Evolutionary conservation across 2,113 vertebrate species (phyloP).

Genomic region (Syngnathus scovelli): DNA sequence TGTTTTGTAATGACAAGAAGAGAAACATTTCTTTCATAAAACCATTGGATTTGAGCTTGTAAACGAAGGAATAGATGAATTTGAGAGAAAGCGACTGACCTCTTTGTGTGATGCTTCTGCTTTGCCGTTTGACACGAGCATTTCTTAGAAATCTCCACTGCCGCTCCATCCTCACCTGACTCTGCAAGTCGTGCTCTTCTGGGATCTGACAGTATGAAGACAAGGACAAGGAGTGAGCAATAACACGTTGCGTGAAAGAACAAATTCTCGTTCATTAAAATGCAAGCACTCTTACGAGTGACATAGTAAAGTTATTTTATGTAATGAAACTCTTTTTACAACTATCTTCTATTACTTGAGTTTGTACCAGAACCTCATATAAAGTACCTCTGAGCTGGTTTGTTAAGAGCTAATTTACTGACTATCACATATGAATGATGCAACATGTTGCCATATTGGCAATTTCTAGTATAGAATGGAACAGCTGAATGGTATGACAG

Average conservation of each 20-base stretch:
- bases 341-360: background rate
- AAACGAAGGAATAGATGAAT: background rate
- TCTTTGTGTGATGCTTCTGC: conserved; percentile 82
- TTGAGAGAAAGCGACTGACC: conserved; percentile 64
- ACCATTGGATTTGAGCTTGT: background rate
- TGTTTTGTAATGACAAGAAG: background rate
- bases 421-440: background rate
- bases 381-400: background rate
- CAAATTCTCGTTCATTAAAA: background rate
- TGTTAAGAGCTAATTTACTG: too few species aligned
- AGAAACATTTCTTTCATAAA: background rate
- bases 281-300: background rate
- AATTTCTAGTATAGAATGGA: background rate
- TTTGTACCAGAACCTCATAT: background rate
- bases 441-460: background rate
- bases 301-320: background rate
- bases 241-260: conserved; percentile 5
- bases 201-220: conserved; percentile 74
- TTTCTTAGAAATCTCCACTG: conserved; percentile 96
- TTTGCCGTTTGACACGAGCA: conserved; percentile 80
- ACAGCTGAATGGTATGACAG: background rate
- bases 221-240: background rate
- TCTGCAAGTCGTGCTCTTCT: conserved; percentile 92
- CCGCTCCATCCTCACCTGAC: conserved; percentile 89
- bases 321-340: background rate